These are phyloP conservation scores for Drosophila mulleri DNA, from an alignment of 2,888 invertebrate genomes.

Conservation along the genomic window DNA sequence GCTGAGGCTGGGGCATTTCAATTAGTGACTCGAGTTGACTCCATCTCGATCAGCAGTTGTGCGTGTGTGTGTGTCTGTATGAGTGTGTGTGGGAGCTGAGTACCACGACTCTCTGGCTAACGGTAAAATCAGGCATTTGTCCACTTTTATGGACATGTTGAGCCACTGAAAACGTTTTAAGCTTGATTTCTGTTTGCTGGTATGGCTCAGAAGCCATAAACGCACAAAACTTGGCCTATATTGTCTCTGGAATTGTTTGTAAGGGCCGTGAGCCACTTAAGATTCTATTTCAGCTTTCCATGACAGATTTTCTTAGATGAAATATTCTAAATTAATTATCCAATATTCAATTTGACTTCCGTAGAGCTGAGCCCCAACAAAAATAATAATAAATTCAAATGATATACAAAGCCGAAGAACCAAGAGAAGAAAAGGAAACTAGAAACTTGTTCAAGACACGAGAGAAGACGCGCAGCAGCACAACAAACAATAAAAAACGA, in stretches of 20 bases:
- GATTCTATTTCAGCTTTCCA: not conserved
- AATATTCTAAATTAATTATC: conserved; percentile 17
- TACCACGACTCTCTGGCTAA: conserved; percentile 24
- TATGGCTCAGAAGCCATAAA: no score
- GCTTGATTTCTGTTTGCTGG: conserved; percentile 6
- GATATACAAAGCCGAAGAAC: conserved; percentile 6
- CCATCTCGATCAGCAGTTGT: conserved; percentile 34
- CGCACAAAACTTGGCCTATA: no score
- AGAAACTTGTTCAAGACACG: conserved; percentile 36
- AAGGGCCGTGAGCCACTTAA: not conserved
- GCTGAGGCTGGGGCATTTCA: conserved; percentile 43
- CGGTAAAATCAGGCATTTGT: conserved; percentile 40
- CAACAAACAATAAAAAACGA: conserved; percentile 10
- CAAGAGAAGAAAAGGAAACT: not conserved
- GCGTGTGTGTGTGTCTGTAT: not conserved
- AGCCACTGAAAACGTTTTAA: conserved; percentile 39
- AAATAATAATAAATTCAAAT: conserved; percentile 29
- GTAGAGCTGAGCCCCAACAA: not conserved
- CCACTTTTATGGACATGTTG: conserved; percentile 50
- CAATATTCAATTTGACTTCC: conserved; percentile 35
- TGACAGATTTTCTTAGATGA: not conserved
- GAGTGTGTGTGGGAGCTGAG: conserved; percentile 15
- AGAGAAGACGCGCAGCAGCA: conserved; percentile 2
- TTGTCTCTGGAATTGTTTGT: not conserved
- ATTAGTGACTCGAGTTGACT: conserved; percentile 34